Percentiles rank a stretch among this genome's conserved stretches.
Evolutionary conservation across 2,113 vertebrate genomes (phyloP).

Genomic region (Catharus minimus): DNA sequence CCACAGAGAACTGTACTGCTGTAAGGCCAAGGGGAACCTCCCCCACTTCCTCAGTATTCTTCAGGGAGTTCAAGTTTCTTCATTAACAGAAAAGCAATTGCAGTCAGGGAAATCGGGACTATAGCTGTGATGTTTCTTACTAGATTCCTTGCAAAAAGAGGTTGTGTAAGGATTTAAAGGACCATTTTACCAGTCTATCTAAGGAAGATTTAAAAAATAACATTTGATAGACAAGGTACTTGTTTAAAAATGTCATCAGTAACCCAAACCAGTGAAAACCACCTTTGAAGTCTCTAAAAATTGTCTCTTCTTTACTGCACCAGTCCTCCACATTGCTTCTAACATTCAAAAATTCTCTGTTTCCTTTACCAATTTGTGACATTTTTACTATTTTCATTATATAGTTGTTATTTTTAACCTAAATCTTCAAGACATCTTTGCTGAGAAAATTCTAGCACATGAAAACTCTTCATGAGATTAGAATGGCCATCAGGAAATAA

Average conservation of each 20-base stretch:
- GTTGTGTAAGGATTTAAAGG: neutral
- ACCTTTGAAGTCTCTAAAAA: neutral
- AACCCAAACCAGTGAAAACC: neutral
- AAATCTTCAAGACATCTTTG: neutral
- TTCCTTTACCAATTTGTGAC: neutral
- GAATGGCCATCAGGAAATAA: slow-evolving; percentile 24
- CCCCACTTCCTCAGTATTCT: neutral
- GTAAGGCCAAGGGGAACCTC: neutral
- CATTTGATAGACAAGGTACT: neutral
- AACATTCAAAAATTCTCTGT: neutral
- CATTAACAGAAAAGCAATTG: neutral
- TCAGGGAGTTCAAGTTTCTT: neutral
- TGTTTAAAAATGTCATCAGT: neutral
- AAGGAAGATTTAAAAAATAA: neutral
- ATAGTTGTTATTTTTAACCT: slow-evolving; percentile 10
- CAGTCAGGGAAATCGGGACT: neutral
- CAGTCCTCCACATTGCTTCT: neutral
- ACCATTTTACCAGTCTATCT: rapidly evolving
- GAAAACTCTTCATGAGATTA: neutral
- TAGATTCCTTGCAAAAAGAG: neutral
- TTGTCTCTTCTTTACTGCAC: neutral
- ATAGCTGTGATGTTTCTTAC: neutral
- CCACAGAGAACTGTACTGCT: neutral
- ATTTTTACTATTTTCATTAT: slow-evolving; percentile 1
- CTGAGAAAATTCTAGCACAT: neutral